Base-by-base conservation (phyloP, 2,888 invertebrate species). In the Reticulitermes lucifugus region DNA sequence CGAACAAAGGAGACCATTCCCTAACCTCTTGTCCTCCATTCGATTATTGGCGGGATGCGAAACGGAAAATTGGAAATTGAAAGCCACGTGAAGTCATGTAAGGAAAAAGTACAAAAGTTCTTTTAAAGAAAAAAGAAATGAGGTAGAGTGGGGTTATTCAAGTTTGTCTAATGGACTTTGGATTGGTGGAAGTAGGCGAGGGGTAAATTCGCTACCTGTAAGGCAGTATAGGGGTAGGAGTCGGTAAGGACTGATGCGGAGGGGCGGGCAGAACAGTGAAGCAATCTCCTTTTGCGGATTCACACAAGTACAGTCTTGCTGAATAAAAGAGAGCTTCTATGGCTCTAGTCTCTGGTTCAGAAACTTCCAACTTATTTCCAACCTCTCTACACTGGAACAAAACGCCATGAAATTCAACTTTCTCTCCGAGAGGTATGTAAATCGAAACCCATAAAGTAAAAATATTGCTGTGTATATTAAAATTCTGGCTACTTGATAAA, bases 51-150 rank as follows among this genome's bases (percentile, higher is more conserved):
- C 79, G 83, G 46, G 83, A 83, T 79, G 85, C 83, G 85, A 83
- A 83, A 73, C 83, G 85, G 79, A 85, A 85, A 83, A 83, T 79
- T 85, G 85, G 79, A 85, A 85, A 79, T 85, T 85, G 85, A 85
- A 85, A 83, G 85, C 70, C 75, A 51, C 71, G 55, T 75, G 77
- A 77, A 83, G 75, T 51, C 83, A 73, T 46, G 75, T 65, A 43
- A 75, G 75, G 59, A 77, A 41, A 35, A 60, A 75, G 81, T 41
- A 25, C 60, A 81, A 59, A 81, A 60, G 41, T 60, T 60, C 43
- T 81, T 21, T 65, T 18, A 29, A 29, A 29, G 22, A 35, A 81
- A 81, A 59, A 59, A 59, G 21, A 60, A 60, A 22, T 55, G 60
- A 4, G 22, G 25, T 9, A 10, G 60, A 60, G 21, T 35, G 35